Evolutionary conservation across 1,140 invertebrate genomes (phyloP), one percentile per base, ranked within the genome.

Genomic region (Fopius arisanus): DNA sequence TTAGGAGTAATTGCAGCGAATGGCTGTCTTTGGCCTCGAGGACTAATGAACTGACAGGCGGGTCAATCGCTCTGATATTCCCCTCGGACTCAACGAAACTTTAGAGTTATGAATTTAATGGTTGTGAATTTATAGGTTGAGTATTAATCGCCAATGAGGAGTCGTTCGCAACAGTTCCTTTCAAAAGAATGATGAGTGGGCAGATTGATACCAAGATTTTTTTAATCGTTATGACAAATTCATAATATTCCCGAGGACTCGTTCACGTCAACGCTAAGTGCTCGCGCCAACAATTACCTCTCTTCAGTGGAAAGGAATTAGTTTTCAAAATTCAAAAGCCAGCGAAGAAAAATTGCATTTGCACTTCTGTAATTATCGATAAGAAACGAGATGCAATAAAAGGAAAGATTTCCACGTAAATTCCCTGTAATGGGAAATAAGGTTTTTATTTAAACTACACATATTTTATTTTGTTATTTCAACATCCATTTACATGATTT

Each of bases 1-100:
- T 79, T 78, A 78, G 68, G 59, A 65, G 67, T 75, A 78, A 74
- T 79, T 78, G 77, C 23, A 4, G 62, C 28, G 23, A 51, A 31
- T 65, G 33, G 29, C 33, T n/a, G 19, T 5, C 37, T 70, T 70
- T 31, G 29, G 21, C 67, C 62, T 65, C 51, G 54, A 68, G 19
- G 67, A 74, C 59, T 70, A 74, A 77, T 77, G 48, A 77, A 76
- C 68, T 43, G 40, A 40, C 62, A 59, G 54, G 54, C 68, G 48
- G 74, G 67, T 75, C 74, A 73, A 63, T 66, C 43, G 65, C 10
- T 59, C 21, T 21, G 10, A 48, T 12, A 37, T 33, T 37, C 19
- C 28, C 28, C 29, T 29, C 9, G 54, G 26, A n/a, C 14, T 59
- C 3, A 29, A 70, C 54, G 31, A 48, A 26, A 48, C 33, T 26